A percentile compares a stretch with the other conserved stretches of the same genome.
These are phyloP conservation scores for Valencia hispanica DNA, from an alignment of 2,797 vertebrate species.

Conservation along the genomic window DNA sequence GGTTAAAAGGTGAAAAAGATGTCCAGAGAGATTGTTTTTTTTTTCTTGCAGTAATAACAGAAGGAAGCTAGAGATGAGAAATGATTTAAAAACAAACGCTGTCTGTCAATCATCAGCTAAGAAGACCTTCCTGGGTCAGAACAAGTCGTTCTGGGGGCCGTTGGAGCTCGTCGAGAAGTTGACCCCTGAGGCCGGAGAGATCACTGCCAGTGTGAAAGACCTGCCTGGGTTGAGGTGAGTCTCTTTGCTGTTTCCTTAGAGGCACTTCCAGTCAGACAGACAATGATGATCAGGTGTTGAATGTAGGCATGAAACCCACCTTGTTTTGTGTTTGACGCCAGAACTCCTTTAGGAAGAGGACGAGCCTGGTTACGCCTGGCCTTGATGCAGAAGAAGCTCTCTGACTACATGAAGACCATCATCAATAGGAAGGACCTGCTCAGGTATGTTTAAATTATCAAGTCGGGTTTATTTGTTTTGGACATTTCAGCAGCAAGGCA, in stretches of 20 bases:
- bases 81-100: neutral
- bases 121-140: slow-evolving; percentile 98
- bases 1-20: neutral
- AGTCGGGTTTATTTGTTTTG: no score
- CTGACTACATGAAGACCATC: slow-evolving; percentile 99
- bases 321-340: slow-evolving; percentile 48
- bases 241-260: neutral
- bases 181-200: slow-evolving; percentile 96
- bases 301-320: neutral
- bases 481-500: no score
- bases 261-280: neutral
- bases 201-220: slow-evolving; percentile 98
- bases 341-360: slow-evolving; percentile 95
- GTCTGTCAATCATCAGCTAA: slow-evolving; percentile 81
- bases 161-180: slow-evolving; percentile 98
- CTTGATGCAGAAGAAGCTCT: slow-evolving; percentile 99
- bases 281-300: neutral
- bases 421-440: slow-evolving; percentile 99
- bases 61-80: neutral
- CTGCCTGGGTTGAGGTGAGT: slow-evolving; percentile 96
- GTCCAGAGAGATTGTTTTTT: no score
- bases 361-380: slow-evolving; percentile 97
- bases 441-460: slow-evolving; percentile 79
- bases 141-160: slow-evolving; percentile 98
- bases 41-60: neutral